Evolutionary conservation across 2,888 invertebrate species (phyloP), one percentile per base, ranked within the genome.

Genomic region (Drosophila engyochracea): DNA sequence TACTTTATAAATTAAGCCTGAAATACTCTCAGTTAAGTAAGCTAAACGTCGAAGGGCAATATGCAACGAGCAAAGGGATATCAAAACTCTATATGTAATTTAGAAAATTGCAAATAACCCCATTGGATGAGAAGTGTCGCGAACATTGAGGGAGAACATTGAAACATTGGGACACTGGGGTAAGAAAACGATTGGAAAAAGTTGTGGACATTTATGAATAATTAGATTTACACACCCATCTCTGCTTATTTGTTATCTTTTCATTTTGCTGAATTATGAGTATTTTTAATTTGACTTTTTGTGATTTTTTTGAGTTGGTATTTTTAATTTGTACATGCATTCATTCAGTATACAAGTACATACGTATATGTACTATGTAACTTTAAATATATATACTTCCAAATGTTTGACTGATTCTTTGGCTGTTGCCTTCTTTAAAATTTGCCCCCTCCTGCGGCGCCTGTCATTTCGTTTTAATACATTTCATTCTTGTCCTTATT

Each of bases 381-480:
- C 6, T 54, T 52, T 31, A 19, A 19, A 28, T 54, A 47, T 22
- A 39, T 16, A 22, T 25, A 35, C 16, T 10, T 22, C 4, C 19
- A n/a, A 30, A 31, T 39, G 44, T 64, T 19, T 67, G 64, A 33
- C 22, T 55, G 67, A 71, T 70, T 49, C 58, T 47, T 67, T 51
- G 22, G 66, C 63, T 41, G 60, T 53, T 31, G 57, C 22, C 64
- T 60, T 44, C 22, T 44, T 60, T 55, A 51, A 52, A 62, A 53
- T 60, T 51, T 66, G 19, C 35, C 54, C 68, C 59, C 65, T 71
- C 76, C 68, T 80, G 75, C 69, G 71, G 74, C 81, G 79, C 63
- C 80, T 87, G 85, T 85, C 88, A 87, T 79, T 87, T 80, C 73
- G 62, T 90, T 89, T 89, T 85, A 82, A 89, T 89, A 82, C 82